These are phyloP conservation scores for Pyrrhia umbra DNA, from an alignment of 2,888 invertebrate species.

Conservation along the genomic window DNA sequence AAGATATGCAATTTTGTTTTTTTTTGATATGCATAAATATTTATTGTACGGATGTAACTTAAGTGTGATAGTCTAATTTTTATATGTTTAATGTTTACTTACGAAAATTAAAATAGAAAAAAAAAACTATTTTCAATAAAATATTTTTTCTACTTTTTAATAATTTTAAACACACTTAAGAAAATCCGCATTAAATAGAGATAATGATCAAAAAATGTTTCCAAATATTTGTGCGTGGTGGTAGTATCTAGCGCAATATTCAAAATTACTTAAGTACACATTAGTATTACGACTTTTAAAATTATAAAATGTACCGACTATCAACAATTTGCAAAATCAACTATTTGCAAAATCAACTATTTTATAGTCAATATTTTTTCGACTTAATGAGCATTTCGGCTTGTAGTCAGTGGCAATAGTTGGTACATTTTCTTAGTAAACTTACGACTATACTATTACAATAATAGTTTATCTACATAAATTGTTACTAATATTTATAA, in stretches of 20 bases:
- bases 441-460: conserved; percentile 51
- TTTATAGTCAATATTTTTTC: conserved; percentile 44
- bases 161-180: conserved; percentile 17
- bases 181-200: conserved; percentile 32
- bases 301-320: conserved; percentile 57
- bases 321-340: conserved; percentile 27
- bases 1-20: conserved; percentile 58
- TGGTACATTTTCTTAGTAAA: conserved; percentile 53
- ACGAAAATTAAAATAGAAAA: too few relatives aligned
- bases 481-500: conserved; percentile 71
- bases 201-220: conserved; percentile 56
- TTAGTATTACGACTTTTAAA: conserved; percentile 49
- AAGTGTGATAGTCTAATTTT: too few relatives aligned
- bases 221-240: conserved; percentile 64
- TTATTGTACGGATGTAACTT: conserved; percentile 27
- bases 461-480: conserved; percentile 59
- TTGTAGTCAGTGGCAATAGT: conserved; percentile 20
- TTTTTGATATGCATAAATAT: conserved; percentile 57
- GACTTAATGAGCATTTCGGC: conserved; percentile 23
- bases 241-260: conserved; percentile 55
- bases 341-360: conserved; percentile 37
- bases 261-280: conserved; percentile 50
- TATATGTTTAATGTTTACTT: too few relatives aligned
- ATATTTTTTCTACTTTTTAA: neutral
- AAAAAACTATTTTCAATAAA: too few relatives aligned